phyloP scores from a whole-genome alignment of 2,113 vertebrate genomes.

The Oreamnos americanus region DNA sequence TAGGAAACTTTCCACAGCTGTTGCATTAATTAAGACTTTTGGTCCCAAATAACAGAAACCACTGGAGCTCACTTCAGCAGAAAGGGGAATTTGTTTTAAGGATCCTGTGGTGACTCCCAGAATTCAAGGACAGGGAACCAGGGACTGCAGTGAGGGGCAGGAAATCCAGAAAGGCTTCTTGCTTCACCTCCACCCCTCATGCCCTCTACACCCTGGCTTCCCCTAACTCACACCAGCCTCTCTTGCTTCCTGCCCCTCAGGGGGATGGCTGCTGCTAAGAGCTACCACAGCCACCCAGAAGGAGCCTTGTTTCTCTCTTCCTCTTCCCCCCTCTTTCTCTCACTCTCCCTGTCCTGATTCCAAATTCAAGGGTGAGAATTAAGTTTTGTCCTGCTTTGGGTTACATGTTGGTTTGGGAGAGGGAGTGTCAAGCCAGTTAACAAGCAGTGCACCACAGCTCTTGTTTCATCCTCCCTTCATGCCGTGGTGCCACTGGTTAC shows the following conservation, averaged over 20 bases:
- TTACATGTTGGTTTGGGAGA: background rate
- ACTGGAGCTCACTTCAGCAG: background rate
- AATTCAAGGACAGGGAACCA: background rate
- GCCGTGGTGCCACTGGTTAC: background rate
- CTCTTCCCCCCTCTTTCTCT: background rate
- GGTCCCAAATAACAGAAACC: conserved; percentile 45
- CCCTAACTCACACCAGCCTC: background rate
- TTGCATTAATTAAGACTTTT: conserved; percentile 53
- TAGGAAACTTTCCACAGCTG: conserved; percentile 59
- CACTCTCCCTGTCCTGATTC: background rate
- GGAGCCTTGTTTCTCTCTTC: background rate
- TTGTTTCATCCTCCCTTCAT: background rate
- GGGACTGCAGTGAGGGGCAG: background rate
- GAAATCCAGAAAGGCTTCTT: background rate
- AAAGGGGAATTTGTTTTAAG: conserved; percentile 40
- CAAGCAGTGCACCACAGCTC: background rate
- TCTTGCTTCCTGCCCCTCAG: background rate
- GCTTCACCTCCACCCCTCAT: background rate
- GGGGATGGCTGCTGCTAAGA: background rate
- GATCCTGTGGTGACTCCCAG: conserved; percentile 14
- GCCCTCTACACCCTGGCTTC: background rate
- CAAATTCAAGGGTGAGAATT: background rate
- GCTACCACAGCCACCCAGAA: too few species aligned
- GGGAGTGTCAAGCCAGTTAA: background rate
- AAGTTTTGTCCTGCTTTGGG: background rate